phyloP scores from a whole-genome alignment of 2,113 vertebrate genomes.

The Tachysurus fulvidraco region DNA sequence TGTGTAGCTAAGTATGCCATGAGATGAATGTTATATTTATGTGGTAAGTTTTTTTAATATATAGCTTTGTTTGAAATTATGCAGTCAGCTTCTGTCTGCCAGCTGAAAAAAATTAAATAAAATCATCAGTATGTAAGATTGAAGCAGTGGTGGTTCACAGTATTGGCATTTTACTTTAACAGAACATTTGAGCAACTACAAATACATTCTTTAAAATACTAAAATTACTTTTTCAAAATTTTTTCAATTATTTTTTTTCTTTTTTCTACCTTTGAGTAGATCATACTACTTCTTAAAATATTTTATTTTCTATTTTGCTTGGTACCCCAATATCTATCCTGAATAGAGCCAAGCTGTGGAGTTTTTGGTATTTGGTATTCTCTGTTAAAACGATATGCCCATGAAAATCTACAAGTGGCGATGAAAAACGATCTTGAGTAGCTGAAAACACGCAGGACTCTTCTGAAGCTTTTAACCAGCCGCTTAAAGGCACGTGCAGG shows the following conservation, averaged over 20 bases:
- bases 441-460: constrained; percentile 26
- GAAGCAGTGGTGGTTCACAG: neutral
- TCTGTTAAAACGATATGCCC: constrained; percentile 45
- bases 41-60: neutral
- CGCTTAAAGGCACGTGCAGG: constrained; percentile 35
- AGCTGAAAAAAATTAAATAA: neutral
- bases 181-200: neutral
- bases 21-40: neutral
- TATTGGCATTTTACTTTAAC: neutral
- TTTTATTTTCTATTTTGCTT: neutral
- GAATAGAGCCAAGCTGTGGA: neutral
- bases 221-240: neutral
- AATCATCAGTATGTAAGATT: neutral
- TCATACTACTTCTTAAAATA: neutral
- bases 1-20: neutral
- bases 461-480: constrained; percentile 10
- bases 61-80: neutral
- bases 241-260: no score
- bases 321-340: neutral
- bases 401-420: neutral
- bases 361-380: constrained; percentile 11
- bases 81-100: neutral
- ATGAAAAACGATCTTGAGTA: constrained; percentile 27
- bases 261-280: no score
- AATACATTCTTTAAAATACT: neutral